A percentile compares a stretch with the other conserved stretches of the same genome.
Evolutionary conservation across 2,888 invertebrate species (phyloP).

Genomic region (Ischnura elegans): DNA sequence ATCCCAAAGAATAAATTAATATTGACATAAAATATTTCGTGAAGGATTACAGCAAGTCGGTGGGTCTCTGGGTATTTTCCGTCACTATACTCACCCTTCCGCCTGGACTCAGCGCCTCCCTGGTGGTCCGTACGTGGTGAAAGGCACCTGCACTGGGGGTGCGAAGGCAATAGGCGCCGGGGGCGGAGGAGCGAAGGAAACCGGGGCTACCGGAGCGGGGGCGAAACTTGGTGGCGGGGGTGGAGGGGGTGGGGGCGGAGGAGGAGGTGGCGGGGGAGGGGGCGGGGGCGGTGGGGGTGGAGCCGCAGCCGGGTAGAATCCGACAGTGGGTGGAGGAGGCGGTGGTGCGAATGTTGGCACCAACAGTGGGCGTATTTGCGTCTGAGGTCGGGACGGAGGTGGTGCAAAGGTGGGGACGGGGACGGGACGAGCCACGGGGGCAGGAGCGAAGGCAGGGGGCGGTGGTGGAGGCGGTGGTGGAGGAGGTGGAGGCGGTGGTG

Average conservation of each 20-base stretch:
- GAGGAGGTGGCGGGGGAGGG: not conserved
- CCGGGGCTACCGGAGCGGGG: not conserved
- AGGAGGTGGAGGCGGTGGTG: not conserved
- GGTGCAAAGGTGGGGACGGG: not conserved
- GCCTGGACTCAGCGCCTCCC: not conserved
- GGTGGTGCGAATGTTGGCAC: not conserved
- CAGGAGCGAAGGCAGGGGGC: not conserved
- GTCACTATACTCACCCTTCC: no score
- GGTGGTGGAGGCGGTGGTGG: not conserved
- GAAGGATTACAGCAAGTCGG: no score
- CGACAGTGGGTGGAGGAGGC: not conserved
- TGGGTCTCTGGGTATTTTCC: no score
- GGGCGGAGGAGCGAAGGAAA: not conserved
- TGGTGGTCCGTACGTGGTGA: not conserved
- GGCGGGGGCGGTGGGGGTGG: not conserved
- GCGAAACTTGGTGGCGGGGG: not conserved
- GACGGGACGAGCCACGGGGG: not conserved
- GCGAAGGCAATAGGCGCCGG: not conserved
- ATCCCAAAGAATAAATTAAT: no score
- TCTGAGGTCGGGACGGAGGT: not conserved
- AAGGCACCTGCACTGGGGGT: not conserved
- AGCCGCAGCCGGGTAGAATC: not conserved
- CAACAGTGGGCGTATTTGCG: not conserved
- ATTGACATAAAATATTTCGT: no score
- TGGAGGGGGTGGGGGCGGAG: not conserved